Base-by-base conservation (phyloP, 2,888 invertebrate species). In the Alentia gelatinosa region DNA sequence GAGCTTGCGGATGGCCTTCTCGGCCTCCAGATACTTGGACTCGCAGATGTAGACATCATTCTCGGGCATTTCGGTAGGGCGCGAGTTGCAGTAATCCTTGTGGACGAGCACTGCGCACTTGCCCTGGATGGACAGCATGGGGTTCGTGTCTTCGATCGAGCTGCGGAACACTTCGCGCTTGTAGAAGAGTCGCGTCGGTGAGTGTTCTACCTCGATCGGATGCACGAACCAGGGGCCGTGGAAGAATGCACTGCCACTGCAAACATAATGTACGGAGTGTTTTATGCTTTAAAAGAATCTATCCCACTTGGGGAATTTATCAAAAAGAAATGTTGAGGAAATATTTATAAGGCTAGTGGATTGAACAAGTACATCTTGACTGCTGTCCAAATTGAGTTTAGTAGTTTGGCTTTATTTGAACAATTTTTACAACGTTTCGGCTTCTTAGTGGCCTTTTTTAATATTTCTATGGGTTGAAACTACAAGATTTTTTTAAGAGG, bases 51-150 rank as follows among this genome's bases (percentile, higher is more conserved):
- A 99, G 0, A 99, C 97, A 96, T 99, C 99, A 91, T 97, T 97
- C 96, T 99, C 99, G 0, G 97, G 97, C 92, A 99, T 97, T 97
- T 99, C 99, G 0, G 99, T 99, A 83, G 98, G 98, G 23, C 99
- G 98, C 96, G 98, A 97, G 94, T 97, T 97, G 92, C 98, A 97
- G 96, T 98, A 99, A 94, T 99, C 99, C 92, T 98, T 97, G 95
- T 98, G 98, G 95, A 98, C 98, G 90, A 99, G 96, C 9, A 99
- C 98, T 0, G 98, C 97, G 96, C 99, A 99, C 23, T 90, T 86
- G 23, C 98, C 98, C 92, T 98, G 98, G 93, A 99, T 98, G 93
- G 98, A 98, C 94, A 98, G 98, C 42, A 99, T 97, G 3, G 98
- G 98, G 96, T 98, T 98, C 0, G 98, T 98, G 95, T 98, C 98